Evolutionary conservation across 2,888 invertebrate genomes (phyloP).

Genomic region (Steromphala cineraria): DNA sequence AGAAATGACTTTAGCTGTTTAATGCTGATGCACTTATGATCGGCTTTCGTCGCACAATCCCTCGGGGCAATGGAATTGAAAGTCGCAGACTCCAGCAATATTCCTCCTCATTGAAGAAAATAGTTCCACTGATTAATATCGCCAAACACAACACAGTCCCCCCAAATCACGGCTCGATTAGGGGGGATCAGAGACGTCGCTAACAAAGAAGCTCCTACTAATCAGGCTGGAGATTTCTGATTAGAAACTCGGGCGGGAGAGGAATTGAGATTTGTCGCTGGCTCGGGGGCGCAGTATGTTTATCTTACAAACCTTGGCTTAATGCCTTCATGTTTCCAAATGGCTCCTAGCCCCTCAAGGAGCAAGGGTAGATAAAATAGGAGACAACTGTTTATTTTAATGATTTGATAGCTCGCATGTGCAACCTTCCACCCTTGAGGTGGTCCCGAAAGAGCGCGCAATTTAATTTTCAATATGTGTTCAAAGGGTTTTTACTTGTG

Average conservation of each 20-base stretch:
- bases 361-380: constrained; percentile 4
- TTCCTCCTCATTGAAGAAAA: constrained; percentile 22
- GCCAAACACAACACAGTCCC: constrained; percentile 8
- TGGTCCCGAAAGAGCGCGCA: background rate
- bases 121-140: constrained; percentile 18
- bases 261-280: constrained; percentile 12
- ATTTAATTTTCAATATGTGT: constrained; percentile 25
- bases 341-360: background rate
- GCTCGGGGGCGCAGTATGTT: constrained; percentile 13
- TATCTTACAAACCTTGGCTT: background rate
- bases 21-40: constrained; percentile 8
- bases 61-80: constrained; percentile 17
- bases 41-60: constrained; percentile 11
- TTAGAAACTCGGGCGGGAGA: constrained; percentile 22
- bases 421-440: background rate
- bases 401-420: background rate
- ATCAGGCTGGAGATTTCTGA: constrained; percentile 5
- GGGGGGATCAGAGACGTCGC: constrained; percentile 4
- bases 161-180: constrained; percentile 19
- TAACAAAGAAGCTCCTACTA: constrained; percentile 1
- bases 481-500: constrained; percentile 1
- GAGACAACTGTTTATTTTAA: constrained; percentile 8
- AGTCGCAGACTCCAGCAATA: constrained; percentile 21
- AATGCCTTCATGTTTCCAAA: background rate
- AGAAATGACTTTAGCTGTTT: background rate